Base-by-base conservation (phyloP, 2,888 invertebrate genomes). In the Heteropelma amictum region DNA sequence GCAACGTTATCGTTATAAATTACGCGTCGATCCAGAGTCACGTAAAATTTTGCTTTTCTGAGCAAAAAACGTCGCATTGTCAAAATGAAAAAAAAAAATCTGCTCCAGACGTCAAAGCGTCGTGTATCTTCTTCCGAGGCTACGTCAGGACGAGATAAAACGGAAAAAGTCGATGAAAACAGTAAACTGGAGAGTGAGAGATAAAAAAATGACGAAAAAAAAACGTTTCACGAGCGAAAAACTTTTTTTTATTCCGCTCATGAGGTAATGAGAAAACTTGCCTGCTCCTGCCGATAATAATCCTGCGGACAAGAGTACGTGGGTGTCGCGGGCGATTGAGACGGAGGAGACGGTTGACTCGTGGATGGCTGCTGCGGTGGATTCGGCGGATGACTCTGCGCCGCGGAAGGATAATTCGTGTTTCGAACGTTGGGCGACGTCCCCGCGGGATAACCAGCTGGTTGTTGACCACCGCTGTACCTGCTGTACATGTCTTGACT, bases 261-360 rank as follows among this genome's bases (percentile, higher is more conserved):
- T n/a, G n/a, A n/a, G n/a, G n/a, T 14, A 14, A 1, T 8, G 10
- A 12, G 4, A 35, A 42, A 23, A 53, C 60, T 19, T 17, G 94
- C 94, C 93, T 93, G 91, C 89, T 92, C 90, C 79, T 86, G 90
- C 73, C 90, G 85, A 81, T 90, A 90, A 82, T 90, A 91, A 56
- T 91, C 90, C 79, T 90, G 90, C 74, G 90, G 89, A 82, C 87
- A 86, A 67, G 89, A 85, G 76, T 88, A 89, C 38, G 87, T 85
- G 10, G 86, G 80, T 49, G 93, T 93, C 79, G 92, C 91, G 60
- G 94, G 92, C 78, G 94, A 94, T 84, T 95, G 94, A 82, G 95
- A 94, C 84, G 95, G 95, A 87, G 91, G 90, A 85, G 95, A 95
- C 84, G 95, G 94, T 85, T 94, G 94, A 91, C 95, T 93, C 89